Evolutionary conservation across 1,140 invertebrate genomes (phyloP), one percentile per base, ranked within the genome.

Genomic region (Ostrea edulis): DNA sequence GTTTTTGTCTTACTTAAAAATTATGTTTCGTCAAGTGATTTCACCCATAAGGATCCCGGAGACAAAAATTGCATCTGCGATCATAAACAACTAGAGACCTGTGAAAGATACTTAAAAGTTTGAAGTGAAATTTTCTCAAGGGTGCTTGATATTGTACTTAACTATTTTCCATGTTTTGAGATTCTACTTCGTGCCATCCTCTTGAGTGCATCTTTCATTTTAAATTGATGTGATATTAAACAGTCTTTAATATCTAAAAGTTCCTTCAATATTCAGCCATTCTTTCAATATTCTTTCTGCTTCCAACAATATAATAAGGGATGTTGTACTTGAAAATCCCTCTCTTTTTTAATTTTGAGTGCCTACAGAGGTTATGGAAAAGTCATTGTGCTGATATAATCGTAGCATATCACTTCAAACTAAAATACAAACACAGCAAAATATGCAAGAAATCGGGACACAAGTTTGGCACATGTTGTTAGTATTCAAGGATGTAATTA

Each of bases 21-120:
- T 77, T 25, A 77, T 25, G 68, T 77, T 77, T 77, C 68, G 35
- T 77, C 68, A 77, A 77, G 68, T 77, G 68, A 77, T 77, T 77
- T 77, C 29, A 14, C 8, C 11, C 8, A 29, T 7, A 11, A 14
- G 29, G 29, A 12, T 11, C 22, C 68, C 25, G 25, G 68, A 25
- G 29, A 25, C 25, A 22, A 77, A 25, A 77, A 77, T 77, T 25
- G 29, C 14, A 29, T 35, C 68, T 25, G 68, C 35, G 68, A 35
- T 77, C 68, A 62, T 62, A 62, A 62, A 77, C 68, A 77, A 77
- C 68, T 29, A 29, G 68, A 77, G 22, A 71, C 25, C 65, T 71
- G 25, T 25, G 20, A 71, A 29, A 71, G 68, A 77, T 77, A 77
- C 29, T 77, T 77, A 9, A 25, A 14, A 7, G 65, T 29, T 25